These are phyloP conservation scores for Argentina silus DNA, from an alignment of 2,797 vertebrate species.

Conservation along the genomic window DNA sequence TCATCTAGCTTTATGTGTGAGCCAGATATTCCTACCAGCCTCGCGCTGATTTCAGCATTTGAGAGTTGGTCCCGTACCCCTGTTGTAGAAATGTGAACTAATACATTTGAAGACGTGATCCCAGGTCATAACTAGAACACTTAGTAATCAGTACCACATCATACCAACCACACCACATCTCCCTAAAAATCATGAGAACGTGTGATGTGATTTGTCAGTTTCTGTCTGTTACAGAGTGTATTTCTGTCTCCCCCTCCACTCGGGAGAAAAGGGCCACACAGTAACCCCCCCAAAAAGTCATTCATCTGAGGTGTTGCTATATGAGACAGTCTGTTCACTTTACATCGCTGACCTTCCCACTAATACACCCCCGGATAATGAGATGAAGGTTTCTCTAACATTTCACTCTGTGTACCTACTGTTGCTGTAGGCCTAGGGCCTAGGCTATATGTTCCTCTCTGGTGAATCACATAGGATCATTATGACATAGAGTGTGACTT, in stretches of 20 bases:
- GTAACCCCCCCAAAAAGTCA: constrained; percentile 10
- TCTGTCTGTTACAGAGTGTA: background rate
- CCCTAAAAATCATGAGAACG: background rate
- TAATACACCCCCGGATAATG: constrained; percentile 49
- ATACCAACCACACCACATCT: background rate
- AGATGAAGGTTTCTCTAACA: constrained; percentile 61
- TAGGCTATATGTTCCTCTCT: constrained; percentile 50
- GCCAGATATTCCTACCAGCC: too few relatives aligned
- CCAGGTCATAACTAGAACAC: too few relatives aligned
- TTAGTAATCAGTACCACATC: background rate
- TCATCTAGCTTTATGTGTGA: too few relatives aligned
- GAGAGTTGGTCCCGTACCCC: too few relatives aligned
- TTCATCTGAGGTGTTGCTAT: constrained; percentile 23
- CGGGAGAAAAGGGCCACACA: constrained; percentile 23
- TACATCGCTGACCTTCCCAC: constrained; percentile 54
- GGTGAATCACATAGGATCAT: constrained; percentile 42
- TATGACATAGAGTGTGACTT: constrained; percentile 59
- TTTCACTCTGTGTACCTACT: constrained; percentile 63
- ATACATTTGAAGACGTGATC: too few relatives aligned
- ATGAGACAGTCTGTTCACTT: constrained; percentile 45
- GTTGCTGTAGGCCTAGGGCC: too few relatives aligned
- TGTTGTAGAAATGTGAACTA: too few relatives aligned
- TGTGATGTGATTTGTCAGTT: background rate
- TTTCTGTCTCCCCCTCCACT: constrained; percentile 21
- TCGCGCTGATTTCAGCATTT: too few relatives aligned